Base-by-base conservation (phyloP, 2,113 vertebrate genomes). In the Corythaixoides concolor region DNA sequence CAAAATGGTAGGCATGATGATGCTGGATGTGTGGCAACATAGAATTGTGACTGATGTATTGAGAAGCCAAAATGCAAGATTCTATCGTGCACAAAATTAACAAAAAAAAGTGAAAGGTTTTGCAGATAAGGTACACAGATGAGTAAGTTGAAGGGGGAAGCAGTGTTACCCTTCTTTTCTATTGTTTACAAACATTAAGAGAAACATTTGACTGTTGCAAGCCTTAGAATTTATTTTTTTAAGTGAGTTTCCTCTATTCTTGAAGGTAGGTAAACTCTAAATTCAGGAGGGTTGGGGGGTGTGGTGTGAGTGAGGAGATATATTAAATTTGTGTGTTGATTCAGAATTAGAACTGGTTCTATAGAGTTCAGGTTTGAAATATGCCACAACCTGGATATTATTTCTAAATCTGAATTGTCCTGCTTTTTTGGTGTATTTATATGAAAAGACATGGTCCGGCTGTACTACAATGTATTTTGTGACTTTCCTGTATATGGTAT, bases 391-490 rank as follows among this genome's bases (percentile, higher is more conserved):
- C 35, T 58, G 18, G 43, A 11, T 70, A 5, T n/a, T 39, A 43
- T 60, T 70, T 69, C 45, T 60, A 49, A 59, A 52, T 20, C 47
- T 1, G 11, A 27, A 9, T 56, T 76, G 10, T 28, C 22, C 6
- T 59, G 9, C 15, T 90, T 1, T 59, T 41, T 35, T 41, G 9
- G 2, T 60, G 23, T 33, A 28, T n/a, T n/a, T 1, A 0, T 27
- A 3, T 62, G 45, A 37, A 60, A 73, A 49, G 12, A 43, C 2
- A 1, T 6, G n/a, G 39, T 68, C 11, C 55, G 35, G 22, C 33
- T 74, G 30, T 53, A 24, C 35, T 87, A 24, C 15, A 12, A 1
- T 12, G 33, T 32, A 18, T 93, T 76, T 68, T 32, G 18, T 76
- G 26, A 27, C 67, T 82, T 76, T 56, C 10, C 28, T 59, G 0